Evolutionary conservation across 2,113 vertebrate species (phyloP), one percentile per base, ranked within the genome.

Genomic region (Takifugu bimaculatus): DNA sequence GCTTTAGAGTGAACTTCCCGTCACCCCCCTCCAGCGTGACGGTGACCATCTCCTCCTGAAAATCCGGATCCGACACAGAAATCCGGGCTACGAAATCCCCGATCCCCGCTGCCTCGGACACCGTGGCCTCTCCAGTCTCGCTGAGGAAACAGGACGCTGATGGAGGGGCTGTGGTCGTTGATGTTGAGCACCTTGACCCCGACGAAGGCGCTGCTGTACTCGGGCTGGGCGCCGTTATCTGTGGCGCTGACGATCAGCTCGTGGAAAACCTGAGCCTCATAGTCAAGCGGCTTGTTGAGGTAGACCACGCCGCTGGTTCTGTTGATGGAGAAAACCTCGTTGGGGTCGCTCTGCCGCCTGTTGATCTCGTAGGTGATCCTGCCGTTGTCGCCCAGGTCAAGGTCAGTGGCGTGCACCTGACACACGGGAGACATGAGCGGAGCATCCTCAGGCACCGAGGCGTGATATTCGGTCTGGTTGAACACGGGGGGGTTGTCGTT

Each of bases 401-500:
- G 83, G 85, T 98, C 95, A 0, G 84, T 88, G 68, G 95, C 96
- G 9, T 75, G 82, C 25, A 98, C 90, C 45, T 88, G 93, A 43
- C 92, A 94, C 56, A 98, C 89, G 0, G 85, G 14, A 0, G 89
- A 85, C 50, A 88, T 85, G 0, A 85, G 65, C 1, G 72, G 75
- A 1, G 92, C 86, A 51, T 94, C 90, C 75, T 98, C 96, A 7
- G 80, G 84, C 27, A 97, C 78, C 0, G 74, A 70, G 1, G 87
- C 86, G 6, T 88, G 84, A 77, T 97, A 96, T 57, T 95, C 93
- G 1, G 58, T 72, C 68, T 79, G 93, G 75, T 88, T 92, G 64
- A 98, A 96, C 4, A 87, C 70, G 0, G 94, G 95, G 0, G 92
- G 89, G 75, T 95, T 95, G 88, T 98, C 95, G 14, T 98, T 98